A percentile compares a stretch with the other conserved stretches of the same genome.
These are phyloP conservation scores for Drosophila miranda DNA, from an alignment of 1,140 invertebrate species.

Conservation along the genomic window DNA sequence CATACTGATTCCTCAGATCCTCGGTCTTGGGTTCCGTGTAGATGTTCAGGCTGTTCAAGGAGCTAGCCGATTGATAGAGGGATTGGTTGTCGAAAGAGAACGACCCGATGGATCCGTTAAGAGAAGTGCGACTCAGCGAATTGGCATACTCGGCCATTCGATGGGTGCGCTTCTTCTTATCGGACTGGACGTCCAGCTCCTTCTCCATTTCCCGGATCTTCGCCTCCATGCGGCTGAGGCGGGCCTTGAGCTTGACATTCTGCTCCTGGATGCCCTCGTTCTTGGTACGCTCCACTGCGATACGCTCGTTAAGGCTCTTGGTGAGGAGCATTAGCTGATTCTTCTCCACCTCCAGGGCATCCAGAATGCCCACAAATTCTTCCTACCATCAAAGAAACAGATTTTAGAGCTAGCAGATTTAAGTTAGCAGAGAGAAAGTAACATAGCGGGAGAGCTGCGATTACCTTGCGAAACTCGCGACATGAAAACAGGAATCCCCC, in stretches of 20 bases:
- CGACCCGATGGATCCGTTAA: slow-evolving; percentile 63
- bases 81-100: slow-evolving; percentile 74
- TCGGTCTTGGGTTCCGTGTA: slow-evolving; percentile 39
- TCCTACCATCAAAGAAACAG: slow-evolving; percentile 37
- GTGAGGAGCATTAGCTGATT: slow-evolving; percentile 83
- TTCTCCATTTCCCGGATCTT: slow-evolving; percentile 72
- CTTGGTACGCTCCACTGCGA: slow-evolving; percentile 83
- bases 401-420: not conserved
- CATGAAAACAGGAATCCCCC: slow-evolving; percentile 79
- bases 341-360: slow-evolving; percentile 84
- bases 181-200: slow-evolving; percentile 67
- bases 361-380: slow-evolving; percentile 77
- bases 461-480: slow-evolving; percentile 74
- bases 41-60: slow-evolving; percentile 20
- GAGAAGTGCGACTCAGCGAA: slow-evolving; percentile 53
- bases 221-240: slow-evolving; percentile 65
- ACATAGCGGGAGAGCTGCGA: not conserved
- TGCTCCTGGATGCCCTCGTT: slow-evolving; percentile 50
- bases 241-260: slow-evolving; percentile 61
- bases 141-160: slow-evolving; percentile 72
- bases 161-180: slow-evolving; percentile 74
- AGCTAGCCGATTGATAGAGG: slow-evolving; percentile 34
- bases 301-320: slow-evolving; percentile 82
- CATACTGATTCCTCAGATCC: slow-evolving; percentile 68
- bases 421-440: not conserved